Conservation (phyloP, 2,888 invertebrate genomes). For the Neoitamus cyanurus region DNA sequence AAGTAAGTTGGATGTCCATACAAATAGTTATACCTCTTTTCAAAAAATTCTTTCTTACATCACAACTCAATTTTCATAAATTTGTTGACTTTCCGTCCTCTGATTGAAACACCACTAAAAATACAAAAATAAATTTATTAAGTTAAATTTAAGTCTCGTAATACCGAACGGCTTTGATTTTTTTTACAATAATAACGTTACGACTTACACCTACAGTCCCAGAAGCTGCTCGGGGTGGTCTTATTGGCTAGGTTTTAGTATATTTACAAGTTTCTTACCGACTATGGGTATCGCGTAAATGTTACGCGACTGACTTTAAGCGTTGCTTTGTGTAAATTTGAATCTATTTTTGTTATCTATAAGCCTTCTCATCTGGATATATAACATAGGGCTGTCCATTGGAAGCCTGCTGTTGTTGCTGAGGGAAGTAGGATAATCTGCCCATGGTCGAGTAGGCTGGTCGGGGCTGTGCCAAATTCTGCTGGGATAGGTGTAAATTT, state of each 20-base stretch:
- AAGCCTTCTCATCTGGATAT: slow-evolving; percentile 66
- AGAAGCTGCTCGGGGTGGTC: background rate
- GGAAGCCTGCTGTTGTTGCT: slow-evolving; percentile 60
- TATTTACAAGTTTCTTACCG: slow-evolving; percentile 17
- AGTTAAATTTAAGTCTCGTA: background rate
- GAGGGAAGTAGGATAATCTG: slow-evolving; percentile 69
- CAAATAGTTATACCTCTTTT: too few relatives aligned
- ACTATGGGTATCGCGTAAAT: slow-evolving; percentile 58
- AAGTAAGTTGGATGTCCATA: too few relatives aligned
- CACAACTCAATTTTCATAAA: too few relatives aligned
- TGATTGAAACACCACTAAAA: background rate
- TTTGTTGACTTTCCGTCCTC: background rate
- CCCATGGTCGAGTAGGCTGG: slow-evolving; percentile 74
- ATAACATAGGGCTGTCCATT: slow-evolving; percentile 64
- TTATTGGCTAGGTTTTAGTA: background rate
- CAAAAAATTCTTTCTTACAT: too few relatives aligned
- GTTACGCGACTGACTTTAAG: slow-evolving; percentile 63
- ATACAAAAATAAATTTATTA: slow-evolving; percentile 17
- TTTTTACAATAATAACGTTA: background rate
- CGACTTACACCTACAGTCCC: background rate
- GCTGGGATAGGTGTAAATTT: slow-evolving; percentile 65
- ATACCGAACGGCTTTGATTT: background rate
- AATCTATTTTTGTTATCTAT: slow-evolving; percentile 61
- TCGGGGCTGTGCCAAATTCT: slow-evolving; percentile 65
- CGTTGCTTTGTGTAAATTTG: slow-evolving; percentile 37